A percentile compares a stretch with the other conserved stretches of the same genome.
These are phyloP conservation scores for Sycophila sp. DNA, from an alignment of 1,140 invertebrate genomes.

Conservation along the genomic window DNA sequence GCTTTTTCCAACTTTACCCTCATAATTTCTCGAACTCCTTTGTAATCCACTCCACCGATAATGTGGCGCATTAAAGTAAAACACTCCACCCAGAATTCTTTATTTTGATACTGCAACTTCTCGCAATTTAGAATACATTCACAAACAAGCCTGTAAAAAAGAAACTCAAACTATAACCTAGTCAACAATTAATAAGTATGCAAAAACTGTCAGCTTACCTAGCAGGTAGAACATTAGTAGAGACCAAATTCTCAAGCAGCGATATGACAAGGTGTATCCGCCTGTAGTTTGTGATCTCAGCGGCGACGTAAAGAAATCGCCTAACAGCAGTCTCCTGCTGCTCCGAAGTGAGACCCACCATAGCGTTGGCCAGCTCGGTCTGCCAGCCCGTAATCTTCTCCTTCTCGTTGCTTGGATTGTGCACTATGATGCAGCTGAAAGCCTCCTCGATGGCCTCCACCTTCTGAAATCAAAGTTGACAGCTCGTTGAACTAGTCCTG, in stretches of 20 bases:
- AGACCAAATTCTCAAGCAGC: constrained; percentile 78
- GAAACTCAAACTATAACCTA: too few relatives aligned
- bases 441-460: constrained; percentile 87
- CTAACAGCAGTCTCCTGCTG: constrained; percentile 77
- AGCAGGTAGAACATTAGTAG: constrained; percentile 72
- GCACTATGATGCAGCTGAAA: constrained; percentile 85
- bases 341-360: constrained; percentile 71
- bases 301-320: constrained; percentile 76
- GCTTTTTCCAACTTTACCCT: constrained; percentile 69
- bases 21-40: constrained; percentile 92
- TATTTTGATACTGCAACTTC: constrained; percentile 79
- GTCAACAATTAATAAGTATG: too few relatives aligned
- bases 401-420: constrained; percentile 74
- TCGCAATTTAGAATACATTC: constrained; percentile 85
- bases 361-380: constrained; percentile 69
- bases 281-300: constrained; percentile 75
- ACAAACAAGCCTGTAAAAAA: constrained; percentile 76
- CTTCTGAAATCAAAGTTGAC: constrained; percentile 67
- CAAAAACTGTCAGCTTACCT: constrained; percentile 65
- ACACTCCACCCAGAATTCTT: constrained; percentile 87
- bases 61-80: constrained; percentile 88
- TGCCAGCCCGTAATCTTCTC: constrained; percentile 74
- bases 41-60: constrained; percentile 93
- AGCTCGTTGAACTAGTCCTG: background rate
- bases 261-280: constrained; percentile 78